Percentiles rank a stretch among this genome's conserved stretches.
phyloP scores from a whole-genome alignment of 2,888 invertebrate species.

The Callyntrura guangdongensis region DNA sequence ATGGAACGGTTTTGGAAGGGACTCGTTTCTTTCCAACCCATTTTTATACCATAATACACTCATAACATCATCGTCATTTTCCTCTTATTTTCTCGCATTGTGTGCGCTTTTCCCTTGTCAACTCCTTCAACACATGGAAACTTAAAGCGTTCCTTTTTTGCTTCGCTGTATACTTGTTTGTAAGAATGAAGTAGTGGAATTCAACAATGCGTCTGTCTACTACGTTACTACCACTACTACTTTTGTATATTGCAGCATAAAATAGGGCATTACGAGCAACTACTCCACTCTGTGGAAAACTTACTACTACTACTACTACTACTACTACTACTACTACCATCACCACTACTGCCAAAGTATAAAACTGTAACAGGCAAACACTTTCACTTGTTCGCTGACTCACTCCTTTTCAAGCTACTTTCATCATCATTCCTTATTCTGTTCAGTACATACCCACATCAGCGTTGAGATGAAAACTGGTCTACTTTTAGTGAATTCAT shows the following conservation, averaged over 20 bases:
- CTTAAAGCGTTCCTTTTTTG: neutral
- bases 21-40: slow-evolving; percentile 40
- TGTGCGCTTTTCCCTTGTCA: neutral
- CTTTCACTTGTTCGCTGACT: slow-evolving; percentile 41
- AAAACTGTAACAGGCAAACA: slow-evolving; percentile 21
- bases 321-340: neutral
- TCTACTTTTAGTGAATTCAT: slow-evolving; percentile 16
- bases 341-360: neutral
- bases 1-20: slow-evolving; percentile 35
- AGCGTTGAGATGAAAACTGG: neutral
- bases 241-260: neutral
- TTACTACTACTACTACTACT: neutral
- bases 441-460: neutral
- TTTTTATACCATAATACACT: slow-evolving; percentile 59
- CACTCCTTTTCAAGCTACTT: neutral
- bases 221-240: neutral
- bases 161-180: neutral
- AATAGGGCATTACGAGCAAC: slow-evolving; percentile 52
- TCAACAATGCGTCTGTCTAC: neutral
- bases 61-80: slow-evolving; percentile 54
- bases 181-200: slow-evolving; percentile 3
- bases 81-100: slow-evolving; percentile 13
- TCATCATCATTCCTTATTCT: neutral
- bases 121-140: neutral
- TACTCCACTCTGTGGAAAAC: neutral